A percentile compares a stretch with the other conserved stretches of the same genome.
Conservation (phyloP, 2,113 vertebrate genomes). For the Gasterosteus aculeatus region DNA sequence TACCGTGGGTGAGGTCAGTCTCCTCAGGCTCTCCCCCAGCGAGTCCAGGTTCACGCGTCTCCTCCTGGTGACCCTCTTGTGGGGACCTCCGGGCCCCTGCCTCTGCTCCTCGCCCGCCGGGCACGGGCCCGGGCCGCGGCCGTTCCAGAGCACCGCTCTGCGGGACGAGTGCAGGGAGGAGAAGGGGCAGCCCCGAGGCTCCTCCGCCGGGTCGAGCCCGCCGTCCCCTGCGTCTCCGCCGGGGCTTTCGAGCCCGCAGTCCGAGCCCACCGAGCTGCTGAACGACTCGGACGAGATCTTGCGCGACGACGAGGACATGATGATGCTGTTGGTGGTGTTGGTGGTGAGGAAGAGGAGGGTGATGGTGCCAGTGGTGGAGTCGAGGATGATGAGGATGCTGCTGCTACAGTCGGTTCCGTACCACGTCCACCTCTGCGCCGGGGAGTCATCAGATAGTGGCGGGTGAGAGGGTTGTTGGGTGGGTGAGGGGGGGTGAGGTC, state of each 20-base stretch:
- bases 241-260: slow-evolving; percentile 89
- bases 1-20: slow-evolving; percentile 95
- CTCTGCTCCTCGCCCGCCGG: slow-evolving; percentile 67
- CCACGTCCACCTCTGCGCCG: slow-evolving; percentile 71
- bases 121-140: slow-evolving; percentile 83
- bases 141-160: slow-evolving; percentile 87
- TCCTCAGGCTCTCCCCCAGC: slow-evolving; percentile 92
- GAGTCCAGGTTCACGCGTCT: slow-evolving; percentile 95
- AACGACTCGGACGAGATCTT: slow-evolving; percentile 97
- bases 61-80: slow-evolving; percentile 85
- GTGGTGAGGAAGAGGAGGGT: slow-evolving; percentile 59
- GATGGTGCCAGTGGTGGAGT: slow-evolving; percentile 72
- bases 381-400: slow-evolving; percentile 67
- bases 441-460: slow-evolving; percentile 78
- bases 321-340: slow-evolving; percentile 74
- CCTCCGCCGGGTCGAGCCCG: slow-evolving; percentile 64
- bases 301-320: slow-evolving; percentile 92
- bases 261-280: slow-evolving; percentile 94
- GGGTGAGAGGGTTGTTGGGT: slow-evolving; percentile 11
- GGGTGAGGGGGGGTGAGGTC: slow-evolving; percentile 10
- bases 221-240: slow-evolving; percentile 82
- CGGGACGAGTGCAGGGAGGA: slow-evolving; percentile 77
- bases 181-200: slow-evolving; percentile 77
- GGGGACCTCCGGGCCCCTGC: slow-evolving; percentile 70
- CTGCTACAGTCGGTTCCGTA: slow-evolving; percentile 69